Base-by-base conservation (phyloP, 2,888 invertebrate genomes). In the Frankliniella fusca region DNA sequence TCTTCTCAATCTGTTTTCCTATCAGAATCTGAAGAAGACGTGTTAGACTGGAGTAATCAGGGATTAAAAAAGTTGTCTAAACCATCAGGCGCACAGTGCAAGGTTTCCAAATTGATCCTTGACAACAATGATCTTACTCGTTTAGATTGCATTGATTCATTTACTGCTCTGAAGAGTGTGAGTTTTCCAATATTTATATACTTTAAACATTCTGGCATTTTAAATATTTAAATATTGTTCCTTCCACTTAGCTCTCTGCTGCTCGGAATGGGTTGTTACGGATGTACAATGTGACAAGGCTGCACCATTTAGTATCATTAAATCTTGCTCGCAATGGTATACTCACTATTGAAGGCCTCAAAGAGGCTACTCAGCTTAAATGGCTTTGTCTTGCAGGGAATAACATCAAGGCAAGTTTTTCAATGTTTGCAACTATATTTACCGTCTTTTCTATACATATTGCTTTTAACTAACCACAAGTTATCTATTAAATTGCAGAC, bases 321-420 rank as follows among this genome's bases (percentile, higher is more conserved):
- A 94, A 96, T 88, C 90, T 97, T 80, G 94, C 96, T 84, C 93
- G 95, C 87, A 97, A 97, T 89, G 94, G 94, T 81, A 95, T 97
- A 85, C 90, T 96, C 80, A 94, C 94, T 83, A 96, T 97, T 86
- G 97, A 97, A 88, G 97, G 97, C 15, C 89, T 97, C 20, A 95
- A 95, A 87, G 95, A 96, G 83, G 90, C 97, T 85, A 90, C 92
- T 82, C 93, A 94, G 86, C 90, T 97, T 83, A 93, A 93, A 87
- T 93, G 94, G 86, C 90, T 97, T 81, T 95, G 95, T 88, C 90
- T 97, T 82, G 92, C 94, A 88, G 95, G 95, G 84, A 97, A 97
- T 89, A 96, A 94, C 86, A 95, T 97, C 86, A 97, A 97, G 90
- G 93, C 92, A 88, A 82, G 23, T 70, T 15, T 80, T 38, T 5